Evolutionary conservation across 2,888 invertebrate species (phyloP).

Genomic region (Watsonalla cultraria): DNA sequence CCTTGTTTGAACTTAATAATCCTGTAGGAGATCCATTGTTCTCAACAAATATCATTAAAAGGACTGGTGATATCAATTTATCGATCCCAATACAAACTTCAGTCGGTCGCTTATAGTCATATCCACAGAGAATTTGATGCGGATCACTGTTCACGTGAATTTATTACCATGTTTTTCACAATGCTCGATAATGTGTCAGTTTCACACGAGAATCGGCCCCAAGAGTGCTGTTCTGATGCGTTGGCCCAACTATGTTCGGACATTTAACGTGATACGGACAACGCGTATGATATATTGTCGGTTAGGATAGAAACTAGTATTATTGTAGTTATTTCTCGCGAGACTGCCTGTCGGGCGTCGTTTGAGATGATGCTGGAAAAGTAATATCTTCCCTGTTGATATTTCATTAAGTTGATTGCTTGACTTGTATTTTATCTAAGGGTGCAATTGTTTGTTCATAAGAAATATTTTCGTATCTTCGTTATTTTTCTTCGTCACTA

Average conservation of each 20-base stretch:
- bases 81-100: slow-evolving; percentile 28
- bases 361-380: neutral
- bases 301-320: neutral
- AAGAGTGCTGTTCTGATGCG: slow-evolving; percentile 26
- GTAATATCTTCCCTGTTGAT: neutral
- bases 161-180: slow-evolving; percentile 36
- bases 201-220: slow-evolving; percentile 34
- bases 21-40: too few species aligned
- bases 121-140: slow-evolving; percentile 25
- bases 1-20: neutral
- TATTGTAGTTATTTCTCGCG: slow-evolving; percentile 1
- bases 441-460: neutral
- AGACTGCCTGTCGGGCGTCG: neutral
- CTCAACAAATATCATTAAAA: slow-evolving; percentile 16
- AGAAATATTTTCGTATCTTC: neutral
- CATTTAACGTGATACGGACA: slow-evolving; percentile 28
- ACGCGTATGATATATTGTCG: slow-evolving; percentile 11
- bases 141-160: slow-evolving; percentile 22
- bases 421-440: neutral
- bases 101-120: slow-evolving; percentile 26
- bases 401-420: slow-evolving; percentile 1
- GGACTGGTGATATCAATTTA: slow-evolving; percentile 27
- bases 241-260: slow-evolving; percentile 22
- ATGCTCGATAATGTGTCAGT: slow-evolving; percentile 25
- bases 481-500: too few species aligned